Percentiles rank a stretch among this genome's conserved stretches.
phyloP scores from a whole-genome alignment of 2,888 invertebrate genomes.

The Hirudinaria manillensis region DNA sequence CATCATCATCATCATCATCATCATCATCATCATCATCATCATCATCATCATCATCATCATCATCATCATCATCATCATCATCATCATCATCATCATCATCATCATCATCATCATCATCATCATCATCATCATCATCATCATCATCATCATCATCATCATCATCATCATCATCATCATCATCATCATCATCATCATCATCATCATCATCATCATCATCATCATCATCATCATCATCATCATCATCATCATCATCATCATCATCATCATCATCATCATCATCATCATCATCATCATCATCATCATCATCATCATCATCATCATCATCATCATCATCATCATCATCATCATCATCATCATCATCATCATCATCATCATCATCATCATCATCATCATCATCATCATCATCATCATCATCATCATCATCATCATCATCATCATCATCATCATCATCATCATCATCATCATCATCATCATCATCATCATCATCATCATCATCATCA shows the following conservation, averaged over 20 bases:
- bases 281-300: constrained; percentile 4
- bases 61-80: constrained; percentile 30
- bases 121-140: constrained; percentile 26
- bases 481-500: constrained; percentile 27
- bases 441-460: constrained; percentile 24
- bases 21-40: constrained; percentile 26
- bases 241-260: constrained; percentile 16
- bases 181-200: constrained; percentile 24
- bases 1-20: constrained; percentile 30
- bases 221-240: constrained; percentile 28
- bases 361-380: constrained; percentile 29
- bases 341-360: constrained; percentile 33
- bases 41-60: constrained; percentile 30
- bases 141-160: constrained; percentile 33
- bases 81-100: constrained; percentile 17
- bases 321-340: constrained; percentile 22
- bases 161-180: constrained; percentile 26
- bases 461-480: constrained; percentile 33
- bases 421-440: constrained; percentile 13
- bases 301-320: constrained; percentile 2
- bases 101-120: constrained; percentile 22
- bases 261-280: constrained; percentile 26
- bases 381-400: constrained; percentile 26
- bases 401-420: not conserved
- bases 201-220: constrained; percentile 31